Conservation (phyloP, 2,888 invertebrate species). For the Ormyrus nitidulus region DNA sequence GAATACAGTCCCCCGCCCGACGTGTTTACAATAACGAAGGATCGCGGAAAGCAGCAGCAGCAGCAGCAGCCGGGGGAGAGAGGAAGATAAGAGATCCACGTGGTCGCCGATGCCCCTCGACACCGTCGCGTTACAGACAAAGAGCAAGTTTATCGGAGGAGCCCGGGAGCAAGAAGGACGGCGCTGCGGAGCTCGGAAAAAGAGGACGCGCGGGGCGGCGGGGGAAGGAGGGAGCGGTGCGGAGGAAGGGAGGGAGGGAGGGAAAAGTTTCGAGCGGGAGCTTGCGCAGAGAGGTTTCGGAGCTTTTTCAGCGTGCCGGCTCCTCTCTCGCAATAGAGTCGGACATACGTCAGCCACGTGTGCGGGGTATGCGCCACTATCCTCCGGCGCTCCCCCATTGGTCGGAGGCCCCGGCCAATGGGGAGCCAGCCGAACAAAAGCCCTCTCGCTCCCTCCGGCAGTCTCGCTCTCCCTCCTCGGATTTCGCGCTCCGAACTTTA, state of each 20-base stretch:
- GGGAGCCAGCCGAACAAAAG: conserved; percentile 41
- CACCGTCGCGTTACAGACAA: conserved; percentile 29
- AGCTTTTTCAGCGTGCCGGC: conserved; percentile 68
- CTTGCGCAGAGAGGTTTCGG: conserved; percentile 67
- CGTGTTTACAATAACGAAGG: conserved; percentile 10
- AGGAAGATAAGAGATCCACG: conserved; percentile 59
- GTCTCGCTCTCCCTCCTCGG: conserved; percentile 7
- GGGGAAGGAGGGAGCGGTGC: conserved; percentile 12
- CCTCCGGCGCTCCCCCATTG: conserved; percentile 62
- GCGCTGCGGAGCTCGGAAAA: conserved; percentile 37
- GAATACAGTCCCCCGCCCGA: too few relatives aligned
- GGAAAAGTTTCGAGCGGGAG: conserved; percentile 57
- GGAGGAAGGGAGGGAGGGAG: conserved; percentile 13
- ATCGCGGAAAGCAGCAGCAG: neutral
- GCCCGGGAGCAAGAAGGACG: conserved; percentile 18
- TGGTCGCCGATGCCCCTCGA: conserved; percentile 57
- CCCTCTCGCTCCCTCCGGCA: conserved; percentile 7
- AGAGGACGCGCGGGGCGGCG: neutral
- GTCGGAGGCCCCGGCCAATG: conserved; percentile 62
- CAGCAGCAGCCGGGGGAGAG: conserved; percentile 1
- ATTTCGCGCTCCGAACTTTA: too few relatives aligned
- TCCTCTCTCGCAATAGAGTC: conserved; percentile 30
- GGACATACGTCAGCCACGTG: conserved; percentile 73
- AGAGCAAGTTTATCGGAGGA: too few relatives aligned
- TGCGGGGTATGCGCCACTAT: conserved; percentile 70